These are phyloP conservation scores for Sebastes fasciatus DNA, from an alignment of 2,113 vertebrate species.

Conservation along the genomic window DNA sequence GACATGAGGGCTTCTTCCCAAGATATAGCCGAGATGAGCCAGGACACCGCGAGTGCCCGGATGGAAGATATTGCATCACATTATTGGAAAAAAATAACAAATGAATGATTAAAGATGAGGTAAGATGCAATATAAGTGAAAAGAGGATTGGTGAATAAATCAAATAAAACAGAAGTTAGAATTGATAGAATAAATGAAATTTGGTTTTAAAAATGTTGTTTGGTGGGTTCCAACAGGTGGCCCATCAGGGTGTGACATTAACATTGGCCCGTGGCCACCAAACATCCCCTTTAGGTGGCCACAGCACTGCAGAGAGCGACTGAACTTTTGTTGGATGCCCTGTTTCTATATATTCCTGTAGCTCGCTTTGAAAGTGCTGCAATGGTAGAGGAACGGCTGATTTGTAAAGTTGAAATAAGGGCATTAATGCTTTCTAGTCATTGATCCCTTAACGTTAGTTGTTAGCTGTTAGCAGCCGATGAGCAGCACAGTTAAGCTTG, in stretches of 20 bases:
- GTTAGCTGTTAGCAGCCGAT: no score
- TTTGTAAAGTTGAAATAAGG: no score
- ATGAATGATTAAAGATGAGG: not conserved
- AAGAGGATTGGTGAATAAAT: not conserved
- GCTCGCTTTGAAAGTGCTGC: no score
- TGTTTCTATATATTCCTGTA: no score
- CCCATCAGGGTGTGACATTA: not conserved
- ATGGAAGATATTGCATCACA: not conserved
- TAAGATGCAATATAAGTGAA: not conserved
- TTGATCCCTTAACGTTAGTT: no score
- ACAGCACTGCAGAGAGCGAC: no score
- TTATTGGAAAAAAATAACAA: not conserved
- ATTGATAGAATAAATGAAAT: not conserved
- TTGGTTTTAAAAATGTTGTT: not conserved
- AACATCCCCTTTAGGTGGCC: no score
- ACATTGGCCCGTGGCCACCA: no score
- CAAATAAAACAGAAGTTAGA: not conserved
- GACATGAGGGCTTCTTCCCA: slow-evolving; percentile 1
- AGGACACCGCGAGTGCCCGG: not conserved
- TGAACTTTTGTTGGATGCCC: no score
- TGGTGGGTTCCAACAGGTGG: not conserved
- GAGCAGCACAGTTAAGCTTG: no score
- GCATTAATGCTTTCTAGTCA: no score
- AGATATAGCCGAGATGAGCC: slow-evolving; percentile 5
- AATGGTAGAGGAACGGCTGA: no score